These are phyloP conservation scores for Cliona cf. orientalis DNA, from an alignment of 37 sponge, comb jelly and placozoan genomes.

Conservation along the genomic window DNA sequence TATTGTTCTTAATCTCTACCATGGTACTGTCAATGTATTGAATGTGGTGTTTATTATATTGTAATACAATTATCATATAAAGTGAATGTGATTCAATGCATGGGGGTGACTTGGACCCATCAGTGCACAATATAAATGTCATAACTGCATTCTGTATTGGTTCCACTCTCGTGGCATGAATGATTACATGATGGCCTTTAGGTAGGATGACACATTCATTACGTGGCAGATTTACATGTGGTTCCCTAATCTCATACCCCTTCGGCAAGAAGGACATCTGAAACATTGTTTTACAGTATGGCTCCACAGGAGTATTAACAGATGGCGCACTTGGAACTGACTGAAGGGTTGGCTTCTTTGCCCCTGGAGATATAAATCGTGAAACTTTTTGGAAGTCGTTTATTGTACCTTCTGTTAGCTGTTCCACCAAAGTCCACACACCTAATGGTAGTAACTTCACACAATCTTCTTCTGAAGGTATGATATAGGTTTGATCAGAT, in stretches of 20 bases:
- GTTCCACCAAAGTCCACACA: background rate
- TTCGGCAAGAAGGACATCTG: background rate
- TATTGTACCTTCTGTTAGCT: conserved; percentile 4
- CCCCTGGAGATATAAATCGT: background rate
- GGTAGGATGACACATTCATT: conserved; percentile 1
- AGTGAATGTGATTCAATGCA: no score
- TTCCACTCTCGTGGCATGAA: background rate
- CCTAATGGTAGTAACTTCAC: background rate
- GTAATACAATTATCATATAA: background rate
- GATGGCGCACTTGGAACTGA: background rate
- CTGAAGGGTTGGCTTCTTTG: background rate
- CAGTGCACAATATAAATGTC: background rate
- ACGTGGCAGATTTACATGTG: conserved; percentile 5
- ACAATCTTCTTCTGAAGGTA: conserved; percentile 1
- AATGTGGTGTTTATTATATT: background rate
- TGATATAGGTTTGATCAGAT: background rate
- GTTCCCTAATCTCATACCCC: background rate
- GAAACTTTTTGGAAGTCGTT: conserved; percentile 1
- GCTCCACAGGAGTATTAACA: background rate
- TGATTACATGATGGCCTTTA: background rate
- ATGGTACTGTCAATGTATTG: background rate
- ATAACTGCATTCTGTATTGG: background rate
- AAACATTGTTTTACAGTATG: background rate
- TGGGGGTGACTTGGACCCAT: background rate
- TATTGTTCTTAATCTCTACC: background rate